Evolutionary conservation across 2,797 vertebrate genomes (phyloP).

Genomic region (Staurois parvus): DNA sequence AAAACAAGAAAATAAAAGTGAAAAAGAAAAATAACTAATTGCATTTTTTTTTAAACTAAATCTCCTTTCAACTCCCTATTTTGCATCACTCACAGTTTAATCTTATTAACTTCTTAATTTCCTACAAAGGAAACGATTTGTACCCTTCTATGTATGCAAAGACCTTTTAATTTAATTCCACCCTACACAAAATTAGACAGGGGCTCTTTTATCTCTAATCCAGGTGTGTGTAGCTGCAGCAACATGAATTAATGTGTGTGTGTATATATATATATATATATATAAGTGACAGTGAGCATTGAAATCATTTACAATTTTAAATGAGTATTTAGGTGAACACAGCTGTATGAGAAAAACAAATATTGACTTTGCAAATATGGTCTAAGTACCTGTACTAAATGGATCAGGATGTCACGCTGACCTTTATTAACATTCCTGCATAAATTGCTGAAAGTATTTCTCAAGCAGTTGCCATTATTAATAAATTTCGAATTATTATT

Average conservation of each 20-base stretch:
- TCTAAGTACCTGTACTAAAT: background rate
- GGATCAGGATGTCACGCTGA: background rate
- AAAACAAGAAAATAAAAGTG: background rate
- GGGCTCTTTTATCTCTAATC: background rate
- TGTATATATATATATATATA: background rate
- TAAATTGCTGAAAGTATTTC: background rate
- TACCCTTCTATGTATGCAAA: constrained; percentile 28
- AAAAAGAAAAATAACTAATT: background rate
- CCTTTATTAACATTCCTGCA: background rate
- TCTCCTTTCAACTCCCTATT: constrained; percentile 54
- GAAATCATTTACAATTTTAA: background rate
- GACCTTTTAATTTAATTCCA: constrained; percentile 20
- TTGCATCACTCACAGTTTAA: constrained; percentile 64
- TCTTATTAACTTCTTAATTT: constrained; percentile 70
- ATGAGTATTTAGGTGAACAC: background rate
- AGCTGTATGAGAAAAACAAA: background rate
- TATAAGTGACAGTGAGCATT: background rate
- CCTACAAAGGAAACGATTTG: constrained; percentile 42
- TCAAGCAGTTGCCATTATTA: background rate
- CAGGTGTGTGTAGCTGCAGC: background rate
- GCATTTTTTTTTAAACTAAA: constrained; percentile 10
- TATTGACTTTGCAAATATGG: background rate
- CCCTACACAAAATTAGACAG: background rate
- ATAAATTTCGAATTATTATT: no score
- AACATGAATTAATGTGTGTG: no score